Percentiles rank a stretch among this genome's conserved stretches.
Evolutionary conservation across 2,797 vertebrate species (phyloP).

Genomic region (Poecilia wingei): DNA sequence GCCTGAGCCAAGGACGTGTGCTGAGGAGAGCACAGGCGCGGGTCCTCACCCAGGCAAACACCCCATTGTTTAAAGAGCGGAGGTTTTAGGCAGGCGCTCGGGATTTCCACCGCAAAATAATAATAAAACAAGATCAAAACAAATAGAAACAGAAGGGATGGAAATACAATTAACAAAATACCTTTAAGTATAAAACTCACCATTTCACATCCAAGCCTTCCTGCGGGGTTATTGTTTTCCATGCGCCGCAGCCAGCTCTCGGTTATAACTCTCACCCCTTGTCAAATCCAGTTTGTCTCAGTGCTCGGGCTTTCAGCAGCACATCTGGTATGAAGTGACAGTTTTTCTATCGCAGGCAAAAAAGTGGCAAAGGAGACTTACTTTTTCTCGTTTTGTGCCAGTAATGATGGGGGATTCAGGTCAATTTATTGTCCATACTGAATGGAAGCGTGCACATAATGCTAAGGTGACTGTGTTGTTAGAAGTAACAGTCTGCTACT

Average conservation of each 20-base stretch:
- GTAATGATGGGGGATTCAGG: background rate
- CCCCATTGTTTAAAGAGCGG: conserved; percentile 30
- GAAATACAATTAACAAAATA: conserved; percentile 26
- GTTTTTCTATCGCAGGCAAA: background rate
- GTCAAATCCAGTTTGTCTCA: conserved; percentile 15
- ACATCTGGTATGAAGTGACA: conserved; percentile 25
- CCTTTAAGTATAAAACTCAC: conserved; percentile 3
- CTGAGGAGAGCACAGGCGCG: conserved; percentile 39
- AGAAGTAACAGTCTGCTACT: background rate
- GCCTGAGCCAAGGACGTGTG: conserved; percentile 61
- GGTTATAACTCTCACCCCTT: conserved; percentile 34
- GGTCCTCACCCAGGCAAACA: conserved; percentile 30
- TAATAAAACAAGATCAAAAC: background rate
- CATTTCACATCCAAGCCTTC: conserved; percentile 17
- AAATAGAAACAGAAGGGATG: conserved; percentile 19
- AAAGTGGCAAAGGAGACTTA: background rate
- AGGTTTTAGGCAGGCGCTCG: conserved; percentile 29
- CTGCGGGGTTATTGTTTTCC: conserved; percentile 31
- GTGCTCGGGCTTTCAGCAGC: conserved; percentile 35
- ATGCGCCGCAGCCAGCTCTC: conserved; percentile 29
- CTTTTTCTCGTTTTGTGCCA: background rate
- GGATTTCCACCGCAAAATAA: conserved; percentile 31
- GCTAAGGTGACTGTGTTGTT: background rate
- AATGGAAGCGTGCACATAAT: background rate
- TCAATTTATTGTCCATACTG: background rate